phyloP scores from a whole-genome alignment of 2,113 vertebrate genomes.

The Thermophis baileyi region DNA sequence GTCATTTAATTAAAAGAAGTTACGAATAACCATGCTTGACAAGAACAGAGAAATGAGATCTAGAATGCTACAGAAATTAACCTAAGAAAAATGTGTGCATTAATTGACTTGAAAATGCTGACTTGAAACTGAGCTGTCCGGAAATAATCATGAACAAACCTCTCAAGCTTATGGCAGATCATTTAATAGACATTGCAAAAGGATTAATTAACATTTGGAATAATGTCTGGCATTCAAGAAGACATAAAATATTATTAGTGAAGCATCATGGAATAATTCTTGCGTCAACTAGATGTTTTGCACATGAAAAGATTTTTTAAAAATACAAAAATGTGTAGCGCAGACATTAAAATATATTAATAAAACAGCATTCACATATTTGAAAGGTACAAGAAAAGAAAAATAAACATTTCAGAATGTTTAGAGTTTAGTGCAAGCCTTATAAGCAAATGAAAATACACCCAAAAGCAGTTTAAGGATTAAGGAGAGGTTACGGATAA shows the following conservation, averaged over 20 bases:
- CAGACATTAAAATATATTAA: constrained; percentile 32
- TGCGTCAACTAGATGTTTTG: constrained; percentile 24
- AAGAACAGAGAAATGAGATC: constrained; percentile 40
- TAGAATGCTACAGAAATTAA: constrained; percentile 15
- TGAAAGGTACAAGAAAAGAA: neutral
- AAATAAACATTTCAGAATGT: constrained; percentile 21
- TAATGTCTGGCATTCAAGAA: constrained; percentile 46
- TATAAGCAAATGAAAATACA: constrained; percentile 8
- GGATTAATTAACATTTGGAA: constrained; percentile 54
- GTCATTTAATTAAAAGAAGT: constrained; percentile 40
- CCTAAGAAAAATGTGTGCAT: neutral
- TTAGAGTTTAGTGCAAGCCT: constrained; percentile 11
- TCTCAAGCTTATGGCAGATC: constrained; percentile 14
- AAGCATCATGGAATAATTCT: constrained; percentile 44
- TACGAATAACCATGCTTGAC: constrained; percentile 4
- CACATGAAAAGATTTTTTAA: constrained; percentile 30
- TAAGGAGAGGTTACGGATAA: neutral
- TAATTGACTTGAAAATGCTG: constrained; percentile 26
- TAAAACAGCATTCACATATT: constrained; percentile 3
- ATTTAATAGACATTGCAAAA: constrained; percentile 35
- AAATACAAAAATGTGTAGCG: constrained; percentile 12
- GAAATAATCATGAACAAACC: constrained; percentile 42
- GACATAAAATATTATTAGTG: constrained; percentile 40
- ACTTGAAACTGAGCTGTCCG: constrained; percentile 20
- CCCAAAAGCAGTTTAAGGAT: neutral